Evolutionary conservation across 2,113 vertebrate genomes (phyloP).

Genomic region (Brachypteracias leptosomus): DNA sequence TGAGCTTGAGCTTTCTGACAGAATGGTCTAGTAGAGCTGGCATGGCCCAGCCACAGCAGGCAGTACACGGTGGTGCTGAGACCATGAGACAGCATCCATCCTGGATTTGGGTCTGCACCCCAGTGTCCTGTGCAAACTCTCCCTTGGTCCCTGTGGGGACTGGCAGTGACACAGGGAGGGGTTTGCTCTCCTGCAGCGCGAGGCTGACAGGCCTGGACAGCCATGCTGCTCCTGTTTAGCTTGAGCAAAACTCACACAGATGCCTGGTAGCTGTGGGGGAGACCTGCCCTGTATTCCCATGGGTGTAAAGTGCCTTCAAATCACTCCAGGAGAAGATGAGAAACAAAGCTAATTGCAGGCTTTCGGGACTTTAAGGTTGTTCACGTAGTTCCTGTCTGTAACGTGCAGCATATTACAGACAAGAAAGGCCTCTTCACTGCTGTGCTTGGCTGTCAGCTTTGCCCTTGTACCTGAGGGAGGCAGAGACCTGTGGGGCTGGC

Average conservation of each 20-base stretch:
- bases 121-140: not conserved
- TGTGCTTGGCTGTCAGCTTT: not conserved
- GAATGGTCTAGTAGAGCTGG: not conserved
- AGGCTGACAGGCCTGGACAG: accelerated
- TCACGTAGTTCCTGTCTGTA: not conserved
- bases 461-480: accelerated
- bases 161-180: accelerated
- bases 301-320: not conserved
- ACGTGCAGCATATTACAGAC: not conserved
- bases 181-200: not conserved
- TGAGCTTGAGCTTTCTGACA: not conserved
- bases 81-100: accelerated
- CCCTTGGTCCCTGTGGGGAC: accelerated
- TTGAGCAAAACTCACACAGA: not conserved
- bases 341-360: not conserved
- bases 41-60: not conserved
- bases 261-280: not conserved
- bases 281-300: not conserved
- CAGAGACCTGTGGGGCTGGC: not conserved
- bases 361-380: not conserved
- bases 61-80: accelerated
- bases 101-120: not conserved
- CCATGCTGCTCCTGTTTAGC: not conserved
- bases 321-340: not conserved
- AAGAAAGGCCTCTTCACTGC: not conserved